Base-by-base conservation (phyloP, 2,888 invertebrate species). In the Sminthurides aquaticus region DNA sequence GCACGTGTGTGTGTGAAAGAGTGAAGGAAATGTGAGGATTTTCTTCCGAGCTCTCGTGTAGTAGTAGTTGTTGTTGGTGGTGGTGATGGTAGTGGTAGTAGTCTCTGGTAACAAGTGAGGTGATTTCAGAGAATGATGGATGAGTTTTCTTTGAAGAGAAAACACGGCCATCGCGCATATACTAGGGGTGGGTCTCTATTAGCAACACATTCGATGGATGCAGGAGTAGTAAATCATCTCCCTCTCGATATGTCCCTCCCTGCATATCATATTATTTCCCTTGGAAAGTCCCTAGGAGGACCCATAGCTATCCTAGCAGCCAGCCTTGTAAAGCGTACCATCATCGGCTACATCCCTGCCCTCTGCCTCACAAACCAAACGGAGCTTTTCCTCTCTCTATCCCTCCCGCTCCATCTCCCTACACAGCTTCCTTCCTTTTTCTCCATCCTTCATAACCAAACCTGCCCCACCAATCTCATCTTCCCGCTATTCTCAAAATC, bases 91-190 rank as follows among this genome's bases (percentile, higher is more conserved):
- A 34, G 11, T 59, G 49, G 52, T 15, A 24, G 43, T 34, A 34
- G 43, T 34, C 43, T 34, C 43, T 34, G 43, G 8, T 60, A 25
- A 64, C 49, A 25, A 62, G 61, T 65, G 70, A 69, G 72, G 70
- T 72, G 72, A 72, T 72, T 70, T 72, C 70, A 70, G n/a, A 70
- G 73, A 72, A 73, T 73, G 73, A 73, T 73, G 68, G 71, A 73
- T 73, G 71, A 69, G 71, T 71, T 72, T 71, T 71, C 72, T 72
- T 69, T 69, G 65, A 71, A n/a, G 71, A 66, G 71, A 69, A 71
- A 69, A 71, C 68, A 69, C 69, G 69, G 68, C 69, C 70, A 68
- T 69, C 68, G 72, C 72, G 72, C 72, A 72, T 69, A 66, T 65
- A 68, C 8, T 60, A n/a, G 72, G 72, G 72, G 70, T 69, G 70